These are phyloP conservation scores for Diglossa brunneiventris DNA, from an alignment of 2,113 vertebrate species.

Conservation along the genomic window DNA sequence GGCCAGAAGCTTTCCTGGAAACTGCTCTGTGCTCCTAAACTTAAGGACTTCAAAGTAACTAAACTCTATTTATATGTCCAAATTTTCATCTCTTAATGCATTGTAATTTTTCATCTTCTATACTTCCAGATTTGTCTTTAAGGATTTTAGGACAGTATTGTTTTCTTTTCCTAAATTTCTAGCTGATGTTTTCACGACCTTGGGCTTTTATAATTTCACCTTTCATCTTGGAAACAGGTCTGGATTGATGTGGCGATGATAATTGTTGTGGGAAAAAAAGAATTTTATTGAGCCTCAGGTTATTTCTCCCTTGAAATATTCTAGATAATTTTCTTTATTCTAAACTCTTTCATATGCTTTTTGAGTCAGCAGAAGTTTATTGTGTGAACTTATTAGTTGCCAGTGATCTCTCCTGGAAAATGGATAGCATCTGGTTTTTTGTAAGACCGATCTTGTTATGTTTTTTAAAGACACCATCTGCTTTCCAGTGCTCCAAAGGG, in stretches of 20 bases:
- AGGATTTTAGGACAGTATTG: not conserved
- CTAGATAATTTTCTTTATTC: not conserved
- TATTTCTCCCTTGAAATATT: not conserved
- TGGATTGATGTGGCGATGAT: not conserved
- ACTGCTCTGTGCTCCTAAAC: not conserved
- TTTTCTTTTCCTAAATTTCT: not conserved
- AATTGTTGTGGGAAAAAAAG: not conserved
- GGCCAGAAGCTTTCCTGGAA: not conserved
- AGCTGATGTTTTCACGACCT: not conserved
- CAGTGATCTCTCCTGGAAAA: not conserved
- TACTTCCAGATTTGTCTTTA: not conserved
- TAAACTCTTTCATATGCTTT: conserved; percentile 6
- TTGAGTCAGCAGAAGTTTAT: conserved; percentile 26
- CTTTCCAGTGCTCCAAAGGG: conserved; percentile 20
- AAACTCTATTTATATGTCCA: not conserved
- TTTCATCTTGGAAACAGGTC: not conserved
- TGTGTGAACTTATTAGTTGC: not conserved
- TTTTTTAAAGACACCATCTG: conserved; percentile 63
- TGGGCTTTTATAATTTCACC: not conserved
- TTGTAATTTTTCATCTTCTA: not conserved
- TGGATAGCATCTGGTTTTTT: not conserved
- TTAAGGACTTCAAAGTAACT: not conserved
- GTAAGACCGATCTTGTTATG: not conserved
- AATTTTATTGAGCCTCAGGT: not conserved
- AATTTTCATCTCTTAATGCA: not conserved